These are phyloP conservation scores for Bembecia ichneumoniformis DNA, from an alignment of 2,888 invertebrate species.

Conservation along the genomic window DNA sequence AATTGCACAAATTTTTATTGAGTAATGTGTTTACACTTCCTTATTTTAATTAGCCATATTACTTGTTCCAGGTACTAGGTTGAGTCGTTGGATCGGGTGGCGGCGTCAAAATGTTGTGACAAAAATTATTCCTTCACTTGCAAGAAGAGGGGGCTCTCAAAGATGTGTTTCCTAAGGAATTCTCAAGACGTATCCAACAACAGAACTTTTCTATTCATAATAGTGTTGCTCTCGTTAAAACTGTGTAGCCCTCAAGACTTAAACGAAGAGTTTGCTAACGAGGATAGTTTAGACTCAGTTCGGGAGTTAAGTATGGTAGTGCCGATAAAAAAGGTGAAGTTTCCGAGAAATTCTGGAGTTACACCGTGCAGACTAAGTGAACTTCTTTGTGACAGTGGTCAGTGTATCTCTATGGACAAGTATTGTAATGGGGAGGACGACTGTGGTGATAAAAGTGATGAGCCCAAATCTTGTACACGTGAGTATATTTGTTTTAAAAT, in stretches of 20 bases:
- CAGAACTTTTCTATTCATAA: conserved; percentile 57
- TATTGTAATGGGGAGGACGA: conserved; percentile 85
- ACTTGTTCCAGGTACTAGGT: conserved; percentile 2
- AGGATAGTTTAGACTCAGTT: conserved; percentile 42
- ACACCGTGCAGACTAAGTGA: conserved; percentile 73
- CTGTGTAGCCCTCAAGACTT: conserved; percentile 61
- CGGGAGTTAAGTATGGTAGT: conserved; percentile 37
- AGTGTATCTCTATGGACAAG: conserved; percentile 81
- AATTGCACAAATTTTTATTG: no score
- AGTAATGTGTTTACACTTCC: no score
- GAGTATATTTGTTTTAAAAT: conserved; percentile 50
- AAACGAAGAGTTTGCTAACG: conserved; percentile 55
- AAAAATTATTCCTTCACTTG: not conserved
- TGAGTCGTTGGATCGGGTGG: not conserved
- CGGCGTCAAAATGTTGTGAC: conserved; percentile 1
- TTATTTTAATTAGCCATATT: no score
- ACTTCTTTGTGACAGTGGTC: conserved; percentile 74
- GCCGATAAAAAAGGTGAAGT: conserved; percentile 41
- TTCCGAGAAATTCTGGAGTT: conserved; percentile 30
- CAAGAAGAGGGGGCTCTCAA: conserved; percentile 16
- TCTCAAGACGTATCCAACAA: conserved; percentile 43
- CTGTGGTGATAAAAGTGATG: conserved; percentile 84
- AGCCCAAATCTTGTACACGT: conserved; percentile 83
- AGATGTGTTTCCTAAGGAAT: conserved; percentile 53
- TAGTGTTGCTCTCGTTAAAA: conserved; percentile 54